Percentiles rank a stretch among this genome's conserved stretches.
Evolutionary conservation across 1,140 invertebrate genomes (phyloP).

Genomic region (Bombus fervidus): DNA sequence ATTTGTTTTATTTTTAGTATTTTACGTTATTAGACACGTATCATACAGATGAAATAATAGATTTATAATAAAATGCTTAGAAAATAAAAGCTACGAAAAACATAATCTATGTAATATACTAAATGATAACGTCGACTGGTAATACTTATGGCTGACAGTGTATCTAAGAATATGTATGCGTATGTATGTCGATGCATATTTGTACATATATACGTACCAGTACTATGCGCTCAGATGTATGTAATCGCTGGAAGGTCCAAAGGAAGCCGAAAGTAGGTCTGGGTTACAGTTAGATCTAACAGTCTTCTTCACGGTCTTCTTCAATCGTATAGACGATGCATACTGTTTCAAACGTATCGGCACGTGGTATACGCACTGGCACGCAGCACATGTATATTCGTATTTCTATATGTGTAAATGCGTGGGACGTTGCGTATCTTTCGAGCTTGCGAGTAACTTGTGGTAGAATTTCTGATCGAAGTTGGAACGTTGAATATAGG

Average conservation of each 20-base stretch:
- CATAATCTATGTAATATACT: too few relatives aligned
- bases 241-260: slow-evolving; percentile 37
- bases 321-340: slow-evolving; percentile 36
- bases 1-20: too few relatives aligned
- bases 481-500: background rate
- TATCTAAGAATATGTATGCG: too few relatives aligned
- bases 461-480: slow-evolving; percentile 3
- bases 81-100: too few relatives aligned
- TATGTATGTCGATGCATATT: too few relatives aligned
- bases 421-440: background rate
- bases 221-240: background rate
- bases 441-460: background rate
- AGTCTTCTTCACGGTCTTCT: slow-evolving; percentile 63
- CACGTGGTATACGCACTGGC: slow-evolving; percentile 33
- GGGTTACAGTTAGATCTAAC: slow-evolving; percentile 81
- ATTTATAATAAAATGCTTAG: too few relatives aligned
- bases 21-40: too few relatives aligned
- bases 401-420: background rate
- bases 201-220: too few relatives aligned
- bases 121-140: too few relatives aligned
- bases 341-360: slow-evolving; percentile 7
- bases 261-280: slow-evolving; percentile 77
- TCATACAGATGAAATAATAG: too few relatives aligned
- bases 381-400: background rate
- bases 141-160: too few relatives aligned